These are phyloP conservation scores for Gorsachius goisagi DNA, from an alignment of 2,113 vertebrate species.

Conservation along the genomic window DNA sequence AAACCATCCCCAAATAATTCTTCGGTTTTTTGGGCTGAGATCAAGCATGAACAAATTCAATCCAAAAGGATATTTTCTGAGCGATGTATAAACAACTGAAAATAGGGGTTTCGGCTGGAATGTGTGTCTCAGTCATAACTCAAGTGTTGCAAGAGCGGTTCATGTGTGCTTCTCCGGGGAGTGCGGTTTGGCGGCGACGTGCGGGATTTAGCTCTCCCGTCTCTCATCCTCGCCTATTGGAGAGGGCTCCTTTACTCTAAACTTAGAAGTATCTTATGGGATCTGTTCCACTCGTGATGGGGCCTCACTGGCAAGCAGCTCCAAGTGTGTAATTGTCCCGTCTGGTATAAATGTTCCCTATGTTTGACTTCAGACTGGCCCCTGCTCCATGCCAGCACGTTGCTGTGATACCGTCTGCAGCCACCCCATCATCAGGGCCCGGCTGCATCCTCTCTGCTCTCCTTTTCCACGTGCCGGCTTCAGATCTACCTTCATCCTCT, in stretches of 20 bases:
- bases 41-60: conserved; percentile 57
- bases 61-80: conserved; percentile 64
- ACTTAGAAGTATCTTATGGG: conserved; percentile 63
- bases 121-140: conserved; percentile 50
- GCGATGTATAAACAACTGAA: conserved; percentile 59
- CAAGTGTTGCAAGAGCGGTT: conserved; percentile 54
- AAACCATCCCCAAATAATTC: conserved; percentile 63
- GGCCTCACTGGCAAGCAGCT: conserved; percentile 53
- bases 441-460: neutral
- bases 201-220: neutral
- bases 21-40: conserved; percentile 33
- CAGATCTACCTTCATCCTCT: neutral
- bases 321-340: conserved; percentile 49
- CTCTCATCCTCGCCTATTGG: conserved; percentile 42
- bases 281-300: conserved; percentile 61
- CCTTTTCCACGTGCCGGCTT: neutral
- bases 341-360: conserved; percentile 65
- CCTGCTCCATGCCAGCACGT: conserved; percentile 18
- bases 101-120: conserved; percentile 63
- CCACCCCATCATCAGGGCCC: neutral
- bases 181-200: conserved; percentile 24
- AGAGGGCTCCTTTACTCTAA: conserved; percentile 52
- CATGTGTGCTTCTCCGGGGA: conserved; percentile 40
- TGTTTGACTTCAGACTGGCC: conserved; percentile 52
- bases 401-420: conserved; percentile 19